Percentiles rank a stretch among this genome's conserved stretches.
Conservation (phyloP, 2,797 vertebrate genomes). For the Premnoplex brunnescens region DNA sequence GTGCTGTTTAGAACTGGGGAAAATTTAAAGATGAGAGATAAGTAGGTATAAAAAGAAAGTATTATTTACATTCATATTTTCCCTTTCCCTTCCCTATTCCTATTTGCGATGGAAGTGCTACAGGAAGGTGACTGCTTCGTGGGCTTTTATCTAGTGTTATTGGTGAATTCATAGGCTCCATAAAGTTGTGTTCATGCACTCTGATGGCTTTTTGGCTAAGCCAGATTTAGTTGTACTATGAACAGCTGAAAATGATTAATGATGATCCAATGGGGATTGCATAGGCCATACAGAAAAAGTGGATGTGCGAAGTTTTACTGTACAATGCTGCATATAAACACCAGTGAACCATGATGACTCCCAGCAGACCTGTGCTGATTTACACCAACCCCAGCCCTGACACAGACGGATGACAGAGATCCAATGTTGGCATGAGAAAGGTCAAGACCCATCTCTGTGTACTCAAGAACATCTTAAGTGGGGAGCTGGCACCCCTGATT, state of each 20-base stretch:
- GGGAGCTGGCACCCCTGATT: background rate
- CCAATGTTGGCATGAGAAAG: background rate
- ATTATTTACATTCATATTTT: background rate
- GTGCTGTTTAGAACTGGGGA: background rate
- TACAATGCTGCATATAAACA: background rate
- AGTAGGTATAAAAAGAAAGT: background rate
- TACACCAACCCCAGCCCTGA: background rate
- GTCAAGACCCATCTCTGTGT: background rate
- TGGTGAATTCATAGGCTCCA: background rate
- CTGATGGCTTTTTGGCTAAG: background rate
- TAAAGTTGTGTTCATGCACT: background rate
- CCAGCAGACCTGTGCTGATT: background rate
- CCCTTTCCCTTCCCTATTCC: background rate
- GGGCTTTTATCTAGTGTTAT: background rate
- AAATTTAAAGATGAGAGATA: background rate
- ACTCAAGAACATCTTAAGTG: background rate
- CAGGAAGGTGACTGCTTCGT: background rate
- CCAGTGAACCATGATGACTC: background rate
- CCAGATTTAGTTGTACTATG: background rate
- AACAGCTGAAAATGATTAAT: background rate
- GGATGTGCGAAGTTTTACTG: background rate
- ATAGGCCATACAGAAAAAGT: background rate
- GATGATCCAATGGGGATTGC: background rate
- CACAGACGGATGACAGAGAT: background rate
- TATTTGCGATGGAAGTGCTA: background rate